phyloP scores from a whole-genome alignment of 2,113 vertebrate genomes.

The Isichthys henryi region DNA sequence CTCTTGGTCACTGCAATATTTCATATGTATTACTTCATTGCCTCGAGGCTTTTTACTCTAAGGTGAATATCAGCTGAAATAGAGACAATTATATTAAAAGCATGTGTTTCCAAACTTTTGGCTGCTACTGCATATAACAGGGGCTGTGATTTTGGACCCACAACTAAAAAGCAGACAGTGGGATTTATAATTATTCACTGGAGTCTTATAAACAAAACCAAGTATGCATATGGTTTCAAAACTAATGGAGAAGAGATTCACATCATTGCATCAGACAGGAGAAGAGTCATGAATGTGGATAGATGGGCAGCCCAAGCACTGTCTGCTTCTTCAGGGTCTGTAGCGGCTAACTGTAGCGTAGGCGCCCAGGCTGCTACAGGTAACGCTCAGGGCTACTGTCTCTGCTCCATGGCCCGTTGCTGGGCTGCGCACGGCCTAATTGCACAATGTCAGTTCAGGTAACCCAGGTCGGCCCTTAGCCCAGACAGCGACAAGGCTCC shows the following conservation, averaged over 20 bases:
- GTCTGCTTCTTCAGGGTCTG: background rate
- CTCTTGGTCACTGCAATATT: too few species aligned
- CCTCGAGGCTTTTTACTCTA: background rate
- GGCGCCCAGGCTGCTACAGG: background rate
- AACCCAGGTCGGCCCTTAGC: background rate
- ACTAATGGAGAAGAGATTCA: background rate
- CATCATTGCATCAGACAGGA: background rate
- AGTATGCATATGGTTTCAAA: background rate
- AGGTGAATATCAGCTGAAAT: background rate
- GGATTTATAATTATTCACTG: background rate
- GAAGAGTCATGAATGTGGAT: background rate
- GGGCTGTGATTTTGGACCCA: background rate
- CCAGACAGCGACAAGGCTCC: background rate
- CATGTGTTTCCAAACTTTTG: background rate
- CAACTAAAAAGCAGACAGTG: background rate
- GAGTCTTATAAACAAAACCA: background rate
- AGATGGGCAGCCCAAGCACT: background rate
- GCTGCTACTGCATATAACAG: background rate
- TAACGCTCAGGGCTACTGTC: background rate
- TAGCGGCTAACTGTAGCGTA: too few species aligned
- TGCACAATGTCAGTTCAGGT: background rate
- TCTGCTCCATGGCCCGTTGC: background rate
- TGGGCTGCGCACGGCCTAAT: background rate
- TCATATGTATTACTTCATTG: too few species aligned
- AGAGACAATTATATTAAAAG: background rate